A percentile compares a stretch with the other conserved stretches of the same genome.
phyloP scores from a whole-genome alignment of 1,140 invertebrate species.

The Nixonia krombeini region DNA sequence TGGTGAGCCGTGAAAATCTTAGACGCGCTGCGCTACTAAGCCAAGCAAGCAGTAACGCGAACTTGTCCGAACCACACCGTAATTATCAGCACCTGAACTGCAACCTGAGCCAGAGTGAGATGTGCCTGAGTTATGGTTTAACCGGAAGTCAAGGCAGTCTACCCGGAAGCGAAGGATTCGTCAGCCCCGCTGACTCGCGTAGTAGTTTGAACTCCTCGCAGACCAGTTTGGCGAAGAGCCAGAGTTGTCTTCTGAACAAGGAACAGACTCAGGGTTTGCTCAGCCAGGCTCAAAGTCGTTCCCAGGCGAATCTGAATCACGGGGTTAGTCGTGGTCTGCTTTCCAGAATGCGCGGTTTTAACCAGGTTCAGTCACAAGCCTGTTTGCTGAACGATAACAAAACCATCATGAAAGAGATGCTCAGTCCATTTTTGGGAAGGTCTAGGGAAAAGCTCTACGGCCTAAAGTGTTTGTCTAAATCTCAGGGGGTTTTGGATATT shows the following conservation, averaged over 20 bases:
- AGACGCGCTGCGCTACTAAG: slow-evolving; percentile 69
- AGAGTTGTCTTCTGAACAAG: slow-evolving; percentile 65
- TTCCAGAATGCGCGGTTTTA: slow-evolving; percentile 62
- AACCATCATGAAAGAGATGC: slow-evolving; percentile 26
- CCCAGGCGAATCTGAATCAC: slow-evolving; percentile 63
- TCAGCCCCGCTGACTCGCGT: slow-evolving; percentile 58
- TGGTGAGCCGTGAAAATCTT: slow-evolving; percentile 71
- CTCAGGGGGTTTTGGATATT: slow-evolving; percentile 73
- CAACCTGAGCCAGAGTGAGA: slow-evolving; percentile 71
- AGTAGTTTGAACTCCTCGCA: slow-evolving; percentile 62
- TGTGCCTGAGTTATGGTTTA: slow-evolving; percentile 66
- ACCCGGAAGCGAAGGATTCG: slow-evolving; percentile 67
- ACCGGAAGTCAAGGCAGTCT: slow-evolving; percentile 59
- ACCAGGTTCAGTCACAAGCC: slow-evolving; percentile 63
- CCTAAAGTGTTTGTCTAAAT: slow-evolving; percentile 72
- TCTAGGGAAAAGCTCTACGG: slow-evolving; percentile 74
- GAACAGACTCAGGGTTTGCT: slow-evolving; percentile 68
- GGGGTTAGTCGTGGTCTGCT: slow-evolving; percentile 54
- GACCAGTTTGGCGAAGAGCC: slow-evolving; percentile 59
- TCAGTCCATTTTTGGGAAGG: slow-evolving; percentile 56
- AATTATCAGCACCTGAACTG: slow-evolving; percentile 37
- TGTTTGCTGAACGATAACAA: slow-evolving; percentile 57
- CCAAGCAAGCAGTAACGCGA: slow-evolving; percentile 61
- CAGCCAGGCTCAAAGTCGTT: slow-evolving; percentile 61
- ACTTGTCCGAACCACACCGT: slow-evolving; percentile 51